Evolutionary conservation across 2,888 invertebrate genomes (phyloP).

Genomic region (Willowsia nigromaculata): DNA sequence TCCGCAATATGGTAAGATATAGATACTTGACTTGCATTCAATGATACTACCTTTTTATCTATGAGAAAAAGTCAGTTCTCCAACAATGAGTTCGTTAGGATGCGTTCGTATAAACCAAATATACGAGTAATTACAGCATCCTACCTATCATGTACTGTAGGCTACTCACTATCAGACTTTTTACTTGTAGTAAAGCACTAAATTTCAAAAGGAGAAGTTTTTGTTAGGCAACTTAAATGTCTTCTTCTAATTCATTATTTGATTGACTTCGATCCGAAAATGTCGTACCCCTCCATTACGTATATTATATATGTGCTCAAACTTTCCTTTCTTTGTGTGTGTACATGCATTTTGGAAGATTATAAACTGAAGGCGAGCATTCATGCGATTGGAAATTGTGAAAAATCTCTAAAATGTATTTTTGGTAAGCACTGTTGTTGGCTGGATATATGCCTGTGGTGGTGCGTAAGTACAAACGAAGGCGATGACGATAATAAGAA

Average conservation of each 20-base stretch:
- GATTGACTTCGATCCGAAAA: neutral
- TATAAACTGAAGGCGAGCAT: neutral
- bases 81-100: neutral
- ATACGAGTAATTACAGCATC: neutral
- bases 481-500: neutral
- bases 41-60: neutral
- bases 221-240: conserved; percentile 13
- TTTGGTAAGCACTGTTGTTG: neutral
- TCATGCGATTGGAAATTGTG: neutral
- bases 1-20: too few relatives aligned
- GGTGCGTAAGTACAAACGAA: neutral
- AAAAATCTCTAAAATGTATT: neutral
- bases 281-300: neutral
- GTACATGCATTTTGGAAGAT: neutral
- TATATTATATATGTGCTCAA: too few relatives aligned
- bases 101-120: neutral
- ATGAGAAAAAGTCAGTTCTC: neutral
- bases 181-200: conserved; percentile 45
- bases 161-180: conserved; percentile 59
- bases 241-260: neutral
- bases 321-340: too few relatives aligned
- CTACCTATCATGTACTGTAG: conserved; percentile 2
- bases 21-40: neutral
- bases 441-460: neutral
- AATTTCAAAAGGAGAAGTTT: conserved; percentile 34